A percentile compares a stretch with the other conserved stretches of the same genome.
Conservation (phyloP, 2,888 invertebrate genomes). For the Rosalia funebris region DNA sequence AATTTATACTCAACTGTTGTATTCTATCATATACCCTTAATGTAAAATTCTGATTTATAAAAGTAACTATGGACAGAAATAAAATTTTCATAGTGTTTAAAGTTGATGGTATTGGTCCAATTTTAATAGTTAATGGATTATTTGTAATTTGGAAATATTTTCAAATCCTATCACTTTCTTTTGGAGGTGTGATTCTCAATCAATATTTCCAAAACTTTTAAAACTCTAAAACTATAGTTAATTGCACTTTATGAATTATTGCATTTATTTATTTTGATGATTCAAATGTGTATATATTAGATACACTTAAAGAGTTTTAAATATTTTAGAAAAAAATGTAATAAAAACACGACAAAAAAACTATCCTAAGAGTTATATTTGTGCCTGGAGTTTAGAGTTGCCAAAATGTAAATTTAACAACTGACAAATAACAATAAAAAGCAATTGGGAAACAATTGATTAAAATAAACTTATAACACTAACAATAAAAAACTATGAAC, state of each 20-base stretch:
- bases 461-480: constrained; percentile 23
- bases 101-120: too few relatives aligned
- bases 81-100: too few relatives aligned
- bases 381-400: constrained; percentile 8
- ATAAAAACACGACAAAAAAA: too few relatives aligned
- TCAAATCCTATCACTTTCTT: background rate
- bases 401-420: background rate
- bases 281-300: constrained; percentile 12
- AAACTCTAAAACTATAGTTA: constrained; percentile 35
- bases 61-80: too few relatives aligned
- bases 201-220: constrained; percentile 33
- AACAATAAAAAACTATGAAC: constrained; percentile 27
- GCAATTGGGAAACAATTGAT: constrained; percentile 16
- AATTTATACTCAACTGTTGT: too few relatives aligned
- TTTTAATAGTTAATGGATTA: too few relatives aligned
- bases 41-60: too few relatives aligned
- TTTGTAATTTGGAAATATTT: too few relatives aligned
- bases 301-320: constrained; percentile 38
- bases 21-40: too few relatives aligned
- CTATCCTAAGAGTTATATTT: constrained; percentile 5
- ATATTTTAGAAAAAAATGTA: constrained; percentile 24
- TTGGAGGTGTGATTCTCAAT: constrained; percentile 15
- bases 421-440: constrained; percentile 10
- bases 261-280: constrained; percentile 30
- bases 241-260: constrained; percentile 46